These are phyloP conservation scores for Dryadula phaetusa DNA, from an alignment of 2,888 invertebrate species.

Conservation along the genomic window DNA sequence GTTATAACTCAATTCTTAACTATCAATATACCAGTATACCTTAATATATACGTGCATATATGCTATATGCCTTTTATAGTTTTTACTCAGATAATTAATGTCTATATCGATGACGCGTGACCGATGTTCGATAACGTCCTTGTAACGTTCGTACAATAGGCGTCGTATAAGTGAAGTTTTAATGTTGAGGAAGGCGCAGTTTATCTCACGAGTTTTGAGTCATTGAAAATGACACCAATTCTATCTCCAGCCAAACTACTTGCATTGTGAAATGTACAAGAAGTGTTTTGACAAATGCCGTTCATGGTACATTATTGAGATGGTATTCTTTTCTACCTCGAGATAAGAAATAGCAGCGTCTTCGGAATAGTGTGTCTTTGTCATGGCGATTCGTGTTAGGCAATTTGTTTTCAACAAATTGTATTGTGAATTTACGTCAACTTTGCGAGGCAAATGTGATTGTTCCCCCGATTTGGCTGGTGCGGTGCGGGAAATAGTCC, in stretches of 20 bases:
- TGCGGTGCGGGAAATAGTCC: constrained; percentile 46
- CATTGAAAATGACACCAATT: constrained; percentile 44
- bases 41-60: neutral
- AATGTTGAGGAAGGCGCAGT: constrained; percentile 45
- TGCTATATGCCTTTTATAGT: neutral
- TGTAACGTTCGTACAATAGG: constrained; percentile 58
- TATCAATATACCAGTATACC: no score
- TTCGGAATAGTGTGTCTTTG: constrained; percentile 66
- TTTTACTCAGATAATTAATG: constrained; percentile 60
- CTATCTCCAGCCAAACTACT: constrained; percentile 19
- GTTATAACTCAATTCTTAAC: neutral
- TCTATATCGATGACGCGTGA: constrained; percentile 64
- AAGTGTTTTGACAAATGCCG: constrained; percentile 37
- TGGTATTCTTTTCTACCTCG: constrained; percentile 61
- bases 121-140: constrained; percentile 58
- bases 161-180: constrained; percentile 47
- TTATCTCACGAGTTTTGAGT: constrained; percentile 46
- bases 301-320: constrained; percentile 55
- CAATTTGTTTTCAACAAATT: constrained; percentile 72
- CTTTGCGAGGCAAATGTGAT: constrained; percentile 54
- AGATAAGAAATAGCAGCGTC: constrained; percentile 57
- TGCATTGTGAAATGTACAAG: constrained; percentile 32
- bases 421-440: constrained; percentile 53
- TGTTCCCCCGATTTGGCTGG: constrained; percentile 61
- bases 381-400: constrained; percentile 63